Conservation (phyloP, 2,797 vertebrate species). For the Lepus oiostolus region DNA sequence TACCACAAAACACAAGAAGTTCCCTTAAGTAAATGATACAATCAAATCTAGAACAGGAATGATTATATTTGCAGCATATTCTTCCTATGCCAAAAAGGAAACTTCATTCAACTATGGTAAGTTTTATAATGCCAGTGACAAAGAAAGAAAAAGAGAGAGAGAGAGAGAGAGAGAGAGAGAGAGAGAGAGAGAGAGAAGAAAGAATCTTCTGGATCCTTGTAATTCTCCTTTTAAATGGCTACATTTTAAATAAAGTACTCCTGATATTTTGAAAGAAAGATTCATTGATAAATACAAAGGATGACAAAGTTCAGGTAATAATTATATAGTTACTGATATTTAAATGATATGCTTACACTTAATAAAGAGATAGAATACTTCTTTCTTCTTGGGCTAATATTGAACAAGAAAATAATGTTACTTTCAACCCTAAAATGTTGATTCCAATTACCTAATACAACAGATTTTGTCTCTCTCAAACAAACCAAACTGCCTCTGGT, state of each 20-base stretch:
- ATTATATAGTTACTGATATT: slow-evolving; percentile 46
- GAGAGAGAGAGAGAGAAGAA: too few species aligned
- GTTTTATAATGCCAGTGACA: slow-evolving; percentile 47
- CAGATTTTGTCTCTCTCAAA: slow-evolving; percentile 1
- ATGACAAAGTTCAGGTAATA: slow-evolving; percentile 56
- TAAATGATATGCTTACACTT: slow-evolving; percentile 68
- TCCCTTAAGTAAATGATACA: slow-evolving; percentile 24
- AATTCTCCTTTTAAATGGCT: slow-evolving; percentile 53
- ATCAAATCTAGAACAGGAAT: slow-evolving; percentile 22
- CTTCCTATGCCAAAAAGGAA: slow-evolving; percentile 54
- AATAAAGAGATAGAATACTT: slow-evolving; percentile 14
- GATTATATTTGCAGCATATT: slow-evolving; percentile 36
- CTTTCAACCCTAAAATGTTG: slow-evolving; percentile 65
- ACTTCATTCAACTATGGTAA: slow-evolving; percentile 13
- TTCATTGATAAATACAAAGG: slow-evolving; percentile 55
- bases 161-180: too few species aligned
- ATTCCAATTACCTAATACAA: slow-evolving; percentile 54
- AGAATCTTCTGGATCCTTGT: not conserved
- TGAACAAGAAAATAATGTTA: slow-evolving; percentile 59
- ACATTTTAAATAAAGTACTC: slow-evolving; percentile 52
- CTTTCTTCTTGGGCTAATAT: slow-evolving; percentile 69
- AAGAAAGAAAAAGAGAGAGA: not conserved
- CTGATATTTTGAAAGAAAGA: slow-evolving; percentile 47
- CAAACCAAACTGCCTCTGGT: slow-evolving; percentile 58
- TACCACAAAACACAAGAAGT: slow-evolving; percentile 10